Evolutionary conservation across 1,140 invertebrate genomes (phyloP).

Genomic region (Listronotus bonariensis): DNA sequence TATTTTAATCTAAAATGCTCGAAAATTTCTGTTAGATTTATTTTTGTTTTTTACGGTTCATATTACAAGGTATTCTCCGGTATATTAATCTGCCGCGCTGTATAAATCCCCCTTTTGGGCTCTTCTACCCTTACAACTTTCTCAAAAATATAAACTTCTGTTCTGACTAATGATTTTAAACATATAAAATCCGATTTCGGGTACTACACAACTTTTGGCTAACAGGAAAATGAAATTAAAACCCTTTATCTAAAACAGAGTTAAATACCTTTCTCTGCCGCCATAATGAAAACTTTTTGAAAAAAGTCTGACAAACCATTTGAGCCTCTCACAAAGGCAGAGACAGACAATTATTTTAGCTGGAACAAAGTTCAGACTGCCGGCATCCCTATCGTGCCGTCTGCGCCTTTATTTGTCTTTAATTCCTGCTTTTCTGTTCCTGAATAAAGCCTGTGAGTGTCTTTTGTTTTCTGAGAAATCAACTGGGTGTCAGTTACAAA

Average conservation of each 20-base stretch:
- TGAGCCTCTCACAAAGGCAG: constrained; percentile 7
- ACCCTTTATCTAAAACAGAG: constrained; percentile 11
- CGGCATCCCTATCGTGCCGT: constrained; percentile 4
- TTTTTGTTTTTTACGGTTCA: too few species aligned
- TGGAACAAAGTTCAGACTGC: neutral
- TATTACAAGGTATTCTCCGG: too few species aligned
- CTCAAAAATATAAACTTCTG: too few species aligned
- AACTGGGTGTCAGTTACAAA: constrained; percentile 1
- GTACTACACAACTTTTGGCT: too few species aligned
- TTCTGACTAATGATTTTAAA: too few species aligned
- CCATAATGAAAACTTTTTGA: constrained; percentile 6
- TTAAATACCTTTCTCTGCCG: constrained; percentile 6
- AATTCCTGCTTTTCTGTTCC: constrained; percentile 6
- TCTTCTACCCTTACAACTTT: too few species aligned
- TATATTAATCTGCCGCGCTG: too few species aligned
- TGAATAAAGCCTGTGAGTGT: neutral
- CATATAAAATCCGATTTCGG: too few species aligned
- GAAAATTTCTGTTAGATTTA: too few species aligned
- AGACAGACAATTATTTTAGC: constrained; percentile 12
- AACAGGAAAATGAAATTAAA: constrained; percentile 3
- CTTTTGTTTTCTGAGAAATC: constrained; percentile 1
- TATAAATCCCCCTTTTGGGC: too few species aligned
- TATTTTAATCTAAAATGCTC: too few species aligned
- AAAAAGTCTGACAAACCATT: constrained; percentile 5
- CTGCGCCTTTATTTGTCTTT: constrained; percentile 9